Percentiles rank a stretch among this genome's conserved stretches.
Evolutionary conservation across 2,888 invertebrate species (phyloP).

Genomic region (Agrochola litura): DNA sequence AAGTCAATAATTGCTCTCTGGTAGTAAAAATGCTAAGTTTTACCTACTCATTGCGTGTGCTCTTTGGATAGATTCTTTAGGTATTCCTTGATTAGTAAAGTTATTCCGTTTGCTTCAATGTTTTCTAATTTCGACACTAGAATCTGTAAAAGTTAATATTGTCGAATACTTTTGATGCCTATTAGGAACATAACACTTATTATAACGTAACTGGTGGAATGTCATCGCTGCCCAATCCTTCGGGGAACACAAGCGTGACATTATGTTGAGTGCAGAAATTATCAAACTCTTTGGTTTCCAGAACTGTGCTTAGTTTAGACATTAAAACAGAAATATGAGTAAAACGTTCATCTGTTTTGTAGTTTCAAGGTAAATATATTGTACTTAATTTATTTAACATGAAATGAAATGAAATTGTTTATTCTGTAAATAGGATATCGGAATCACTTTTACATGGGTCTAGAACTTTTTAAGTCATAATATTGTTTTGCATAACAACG

Average conservation of each 20-base stretch:
- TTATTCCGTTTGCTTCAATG: neutral
- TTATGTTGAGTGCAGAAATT: neutral
- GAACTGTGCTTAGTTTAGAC: neutral
- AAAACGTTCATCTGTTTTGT: neutral
- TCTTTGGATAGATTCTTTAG: neutral
- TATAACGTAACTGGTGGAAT: neutral
- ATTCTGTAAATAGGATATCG: too few species aligned
- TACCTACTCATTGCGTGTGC: neutral
- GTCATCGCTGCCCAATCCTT: neutral
- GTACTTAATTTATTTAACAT: neutral
- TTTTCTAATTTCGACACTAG: neutral
- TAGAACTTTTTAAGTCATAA: too few species aligned
- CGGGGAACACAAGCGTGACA: too few species aligned
- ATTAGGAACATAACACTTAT: neutral
- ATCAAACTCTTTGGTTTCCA: neutral
- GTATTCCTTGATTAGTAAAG: neutral
- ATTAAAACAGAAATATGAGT: neutral
- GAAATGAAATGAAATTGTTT: too few species aligned
- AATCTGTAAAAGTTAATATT: neutral
- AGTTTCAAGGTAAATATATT: neutral
- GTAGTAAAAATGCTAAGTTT: conserved; percentile 1
- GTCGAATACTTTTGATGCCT: neutral
- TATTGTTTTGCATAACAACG: too few species aligned
- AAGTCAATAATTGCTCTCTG: too few species aligned
- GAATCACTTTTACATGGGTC: too few species aligned